These are phyloP conservation scores for Ramphastos sulfuratus DNA, from an alignment of 2,113 vertebrate species.

Conservation along the genomic window DNA sequence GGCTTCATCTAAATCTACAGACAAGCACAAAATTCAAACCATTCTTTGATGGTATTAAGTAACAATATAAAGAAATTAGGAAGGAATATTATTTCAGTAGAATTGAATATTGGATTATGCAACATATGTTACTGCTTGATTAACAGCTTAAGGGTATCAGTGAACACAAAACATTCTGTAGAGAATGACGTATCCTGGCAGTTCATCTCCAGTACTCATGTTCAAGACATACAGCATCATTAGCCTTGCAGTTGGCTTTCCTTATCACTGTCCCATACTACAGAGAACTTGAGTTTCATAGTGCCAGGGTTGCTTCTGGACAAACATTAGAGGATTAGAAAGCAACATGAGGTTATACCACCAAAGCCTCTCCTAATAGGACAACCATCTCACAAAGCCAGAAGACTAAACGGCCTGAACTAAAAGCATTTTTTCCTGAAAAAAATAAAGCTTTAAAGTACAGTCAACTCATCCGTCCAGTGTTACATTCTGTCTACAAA, in stretches of 20 bases:
- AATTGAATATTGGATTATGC: neutral
- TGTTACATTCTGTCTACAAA: neutral
- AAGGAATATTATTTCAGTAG: neutral
- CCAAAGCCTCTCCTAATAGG: neutral
- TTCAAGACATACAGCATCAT: neutral
- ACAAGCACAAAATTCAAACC: neutral
- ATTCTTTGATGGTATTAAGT: neutral
- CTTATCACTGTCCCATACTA: neutral
- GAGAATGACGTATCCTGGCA: neutral
- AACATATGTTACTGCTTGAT: neutral
- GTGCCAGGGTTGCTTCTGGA: neutral
- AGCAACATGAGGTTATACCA: neutral
- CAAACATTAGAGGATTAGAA: neutral
- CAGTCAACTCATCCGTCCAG: neutral
- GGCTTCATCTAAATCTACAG: neutral
- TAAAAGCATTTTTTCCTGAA: neutral
- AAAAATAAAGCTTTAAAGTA: neutral
- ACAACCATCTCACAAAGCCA: neutral
- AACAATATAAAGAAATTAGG: neutral
- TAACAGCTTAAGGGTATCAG: neutral
- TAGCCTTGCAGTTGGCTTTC: neutral
- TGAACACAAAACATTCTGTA: neutral
- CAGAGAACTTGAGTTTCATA: neutral
- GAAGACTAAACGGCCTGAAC: neutral
- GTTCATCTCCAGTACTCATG: neutral